phyloP scores from a whole-genome alignment of 2,888 invertebrate genomes.

The Leucoptera coffeella region DNA sequence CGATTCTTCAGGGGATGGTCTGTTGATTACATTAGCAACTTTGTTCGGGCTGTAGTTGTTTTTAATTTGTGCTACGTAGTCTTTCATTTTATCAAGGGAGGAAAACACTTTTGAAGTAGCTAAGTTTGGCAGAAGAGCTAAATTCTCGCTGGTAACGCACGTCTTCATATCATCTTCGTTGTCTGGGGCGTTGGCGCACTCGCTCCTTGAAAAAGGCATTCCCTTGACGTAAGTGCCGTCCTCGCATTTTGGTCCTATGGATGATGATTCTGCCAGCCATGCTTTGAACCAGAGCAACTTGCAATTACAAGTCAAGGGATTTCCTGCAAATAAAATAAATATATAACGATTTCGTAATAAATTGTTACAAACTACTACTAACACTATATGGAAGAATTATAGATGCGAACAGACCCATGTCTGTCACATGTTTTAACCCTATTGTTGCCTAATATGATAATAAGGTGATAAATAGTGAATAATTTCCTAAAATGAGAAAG shows the following conservation, averaged over 20 bases:
- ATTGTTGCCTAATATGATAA: too few relatives aligned
- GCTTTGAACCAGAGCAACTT: constrained; percentile 77
- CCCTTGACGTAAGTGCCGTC: constrained; percentile 73
- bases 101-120: constrained; percentile 55
- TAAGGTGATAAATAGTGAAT: too few relatives aligned
- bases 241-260: constrained; percentile 70
- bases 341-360: too few relatives aligned
- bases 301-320: constrained; percentile 78
- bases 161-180: constrained; percentile 55
- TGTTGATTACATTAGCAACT: constrained; percentile 29
- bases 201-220: constrained; percentile 62
- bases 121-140: constrained; percentile 49
- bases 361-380: too few relatives aligned
- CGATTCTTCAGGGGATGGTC: constrained; percentile 67
- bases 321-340: constrained; percentile 68
- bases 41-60: constrained; percentile 37
- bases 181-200: constrained; percentile 48
- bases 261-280: constrained; percentile 71
- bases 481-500: too few relatives aligned
- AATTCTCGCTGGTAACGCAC: constrained; percentile 61
- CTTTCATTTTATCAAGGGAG: constrained; percentile 51
- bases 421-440: too few relatives aligned
- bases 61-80: constrained; percentile 34
- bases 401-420: too few relatives aligned
- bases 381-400: too few relatives aligned